Conservation (phyloP, 1,140 invertebrate genomes). For the Pseudobourletiella spinata region DNA sequence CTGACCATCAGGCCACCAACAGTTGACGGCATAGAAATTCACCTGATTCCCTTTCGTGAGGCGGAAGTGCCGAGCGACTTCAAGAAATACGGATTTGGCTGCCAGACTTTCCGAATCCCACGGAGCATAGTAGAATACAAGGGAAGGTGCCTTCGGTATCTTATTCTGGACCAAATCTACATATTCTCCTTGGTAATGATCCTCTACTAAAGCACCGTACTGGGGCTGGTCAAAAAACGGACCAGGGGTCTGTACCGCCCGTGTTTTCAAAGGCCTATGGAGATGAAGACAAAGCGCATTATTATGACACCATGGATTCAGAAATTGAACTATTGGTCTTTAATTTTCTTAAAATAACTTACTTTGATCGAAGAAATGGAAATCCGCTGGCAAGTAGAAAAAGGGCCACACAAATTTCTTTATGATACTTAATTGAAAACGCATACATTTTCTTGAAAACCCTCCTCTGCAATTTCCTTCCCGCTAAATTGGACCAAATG, state of each 20-base stretch:
- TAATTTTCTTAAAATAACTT: too few relatives aligned
- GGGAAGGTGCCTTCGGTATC: conserved; percentile 31
- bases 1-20: conserved; percentile 33
- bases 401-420: conserved; percentile 28
- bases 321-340: too few relatives aligned
- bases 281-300: too few relatives aligned
- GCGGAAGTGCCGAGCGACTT: conserved; percentile 30
- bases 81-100: conserved; percentile 24
- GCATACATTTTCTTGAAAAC: background rate
- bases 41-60: conserved; percentile 3
- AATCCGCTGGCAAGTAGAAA: conserved; percentile 27
- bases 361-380: conserved; percentile 20
- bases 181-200: conserved; percentile 33
- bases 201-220: conserved; percentile 11
- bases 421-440: conserved; percentile 22
- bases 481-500: too few relatives aligned
- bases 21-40: conserved; percentile 35
- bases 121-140: conserved; percentile 35
- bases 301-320: too few relatives aligned
- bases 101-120: conserved; percentile 34
- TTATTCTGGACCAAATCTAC: conserved; percentile 26
- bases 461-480: too few relatives aligned
- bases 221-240: conserved; percentile 26
- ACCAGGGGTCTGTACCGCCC: conserved; percentile 25
- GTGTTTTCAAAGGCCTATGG: background rate